Base-by-base conservation (phyloP, 2,888 invertebrate species). In the Chrysolina oricalcia region DNA sequence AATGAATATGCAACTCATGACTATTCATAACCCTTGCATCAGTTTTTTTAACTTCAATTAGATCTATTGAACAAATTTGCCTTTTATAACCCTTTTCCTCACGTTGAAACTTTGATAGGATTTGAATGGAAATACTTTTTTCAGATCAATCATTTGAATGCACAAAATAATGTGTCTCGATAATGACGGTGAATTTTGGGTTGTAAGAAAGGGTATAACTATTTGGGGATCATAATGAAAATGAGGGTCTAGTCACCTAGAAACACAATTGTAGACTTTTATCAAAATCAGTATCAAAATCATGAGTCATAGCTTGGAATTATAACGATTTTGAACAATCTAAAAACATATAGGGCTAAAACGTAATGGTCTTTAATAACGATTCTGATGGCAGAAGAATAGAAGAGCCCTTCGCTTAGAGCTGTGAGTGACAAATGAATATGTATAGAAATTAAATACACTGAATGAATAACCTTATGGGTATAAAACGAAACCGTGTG, bases 1-100 rank as follows among this genome's bases (percentile, higher is more conserved):
- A 23, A 35, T 78, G 75, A 80, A 81, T 78, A 77, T 80, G 81
- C 82, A 82, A 82, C 80, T 82, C 82, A 82, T 82, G 82, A 82
- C 79, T 82, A 82, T 82, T 82, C 82, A 82, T 82, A 82, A 78
- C 72, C 59, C 59, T 59, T 67, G 21, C 56, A 64, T 65, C 62
- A 27, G 40, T 65, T 64, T 69, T 66, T 72, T 64, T 63, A 41
- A 63, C 56, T 68, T 67, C 27, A 59, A 59, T 59, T 35, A 35
- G 10, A 35, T 27, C 59, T 35, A 35, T 59, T 59, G 27, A 27
- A 27, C n/a, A 59, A 59, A 50, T 17, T 50, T 17, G 71, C 76
- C 76, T 70, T 63, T 27, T 46, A 40, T 46, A 72, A 67, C 73
- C 73, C 73, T 73, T 73, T 73, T 73, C 21, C 64, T 40, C 23